phyloP scores from a whole-genome alignment of 2,797 vertebrate species.

The Lateolabrax maculatus region DNA sequence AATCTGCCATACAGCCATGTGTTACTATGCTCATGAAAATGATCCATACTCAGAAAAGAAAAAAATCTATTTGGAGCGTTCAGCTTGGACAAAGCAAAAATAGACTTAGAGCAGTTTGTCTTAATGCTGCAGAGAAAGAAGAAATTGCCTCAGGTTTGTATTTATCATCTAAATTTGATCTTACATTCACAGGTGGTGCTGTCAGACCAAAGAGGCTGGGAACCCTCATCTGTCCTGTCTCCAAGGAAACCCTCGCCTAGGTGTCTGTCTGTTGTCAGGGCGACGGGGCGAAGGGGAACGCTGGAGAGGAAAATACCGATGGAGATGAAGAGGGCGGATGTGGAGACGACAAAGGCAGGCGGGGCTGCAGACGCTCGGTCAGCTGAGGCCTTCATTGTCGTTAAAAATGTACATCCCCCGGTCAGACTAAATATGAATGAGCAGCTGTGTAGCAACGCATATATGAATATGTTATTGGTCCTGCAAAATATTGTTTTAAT shows the following conservation, averaged over 20 bases:
- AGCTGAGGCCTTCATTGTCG: neutral
- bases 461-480: neutral
- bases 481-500: neutral
- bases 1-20: constrained; percentile 11
- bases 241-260: constrained; percentile 63
- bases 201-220: constrained; percentile 26
- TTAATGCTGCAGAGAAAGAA: neutral
- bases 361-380: constrained; percentile 20
- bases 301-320: constrained; percentile 32
- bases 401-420: neutral
- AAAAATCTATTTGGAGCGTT: neutral
- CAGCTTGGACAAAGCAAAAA: too few species aligned
- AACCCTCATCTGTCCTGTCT: constrained; percentile 52
- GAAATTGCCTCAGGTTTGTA: neutral
- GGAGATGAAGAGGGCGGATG: constrained; percentile 4
- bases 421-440: neutral
- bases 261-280: constrained; percentile 77
- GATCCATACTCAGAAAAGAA: neutral
- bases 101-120: neutral
- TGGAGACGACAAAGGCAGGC: constrained; percentile 57
- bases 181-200: constrained; percentile 23
- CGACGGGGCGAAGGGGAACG: constrained; percentile 53
- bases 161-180: constrained; percentile 20
- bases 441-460: neutral
- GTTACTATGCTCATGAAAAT: neutral